A percentile compares a stretch with the other conserved stretches of the same genome.
Conservation (phyloP, 2,113 vertebrate genomes). For the Microtus oregoni region DNA sequence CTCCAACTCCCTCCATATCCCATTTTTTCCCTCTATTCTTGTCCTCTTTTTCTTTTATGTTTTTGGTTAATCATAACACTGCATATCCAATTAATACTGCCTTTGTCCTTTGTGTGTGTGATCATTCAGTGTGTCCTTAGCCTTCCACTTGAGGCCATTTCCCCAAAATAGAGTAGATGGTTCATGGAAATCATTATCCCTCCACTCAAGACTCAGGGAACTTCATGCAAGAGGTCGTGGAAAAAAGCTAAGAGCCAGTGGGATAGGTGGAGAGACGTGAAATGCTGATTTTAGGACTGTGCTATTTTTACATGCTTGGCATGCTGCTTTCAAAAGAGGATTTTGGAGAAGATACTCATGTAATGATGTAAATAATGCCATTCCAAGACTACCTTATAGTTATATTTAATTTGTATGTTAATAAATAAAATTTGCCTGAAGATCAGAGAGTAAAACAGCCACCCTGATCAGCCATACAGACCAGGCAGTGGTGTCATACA, state of each 20-base stretch:
- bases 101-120: neutral
- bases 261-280: neutral
- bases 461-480: too few species aligned
- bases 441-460: too few species aligned
- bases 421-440: too few species aligned
- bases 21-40: neutral
- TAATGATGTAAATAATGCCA: neutral
- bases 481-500: too few species aligned
- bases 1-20: neutral
- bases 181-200: neutral
- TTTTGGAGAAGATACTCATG: neutral
- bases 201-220: neutral
- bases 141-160: neutral
- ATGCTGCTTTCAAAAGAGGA: conserved; percentile 16
- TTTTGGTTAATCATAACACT: neutral
- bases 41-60: neutral
- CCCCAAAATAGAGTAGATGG: neutral
- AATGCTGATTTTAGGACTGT: neutral
- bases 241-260: neutral
- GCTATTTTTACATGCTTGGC: neutral
- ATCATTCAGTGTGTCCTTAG: neutral
- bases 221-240: neutral
- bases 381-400: neutral
- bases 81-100: neutral
- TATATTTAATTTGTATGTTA: too few species aligned